These are phyloP conservation scores for Sycophaga agraensis DNA, from an alignment of 1,140 invertebrate genomes.

Conservation along the genomic window DNA sequence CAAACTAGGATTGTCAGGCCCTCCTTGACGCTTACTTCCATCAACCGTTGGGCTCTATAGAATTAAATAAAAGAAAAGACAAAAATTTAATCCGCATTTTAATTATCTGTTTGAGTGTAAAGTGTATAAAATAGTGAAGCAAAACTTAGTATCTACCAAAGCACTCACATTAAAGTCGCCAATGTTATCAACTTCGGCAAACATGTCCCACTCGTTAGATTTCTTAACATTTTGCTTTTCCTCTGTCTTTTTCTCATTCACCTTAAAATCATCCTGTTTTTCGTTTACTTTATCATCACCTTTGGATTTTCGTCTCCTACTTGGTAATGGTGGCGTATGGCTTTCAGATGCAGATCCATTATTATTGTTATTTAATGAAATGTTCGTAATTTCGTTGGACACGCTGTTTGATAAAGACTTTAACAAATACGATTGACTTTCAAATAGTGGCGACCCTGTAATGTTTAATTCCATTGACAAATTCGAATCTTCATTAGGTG, in stretches of 20 bases:
- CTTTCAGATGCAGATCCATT: conserved; percentile 52
- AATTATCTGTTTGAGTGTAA: background rate
- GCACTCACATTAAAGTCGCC: conserved; percentile 80
- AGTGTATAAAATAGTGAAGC: background rate
- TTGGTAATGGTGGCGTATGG: conserved; percentile 53
- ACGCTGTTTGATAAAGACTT: too few relatives aligned
- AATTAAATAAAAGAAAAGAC: conserved; percentile 6
- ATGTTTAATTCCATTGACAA: conserved; percentile 49
- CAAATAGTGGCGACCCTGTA: conserved; percentile 44
- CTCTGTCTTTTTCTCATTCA: conserved; percentile 50
- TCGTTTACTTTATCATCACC: conserved; percentile 1
- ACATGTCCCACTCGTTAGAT: conserved; percentile 79
- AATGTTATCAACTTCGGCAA: conserved; percentile 86
- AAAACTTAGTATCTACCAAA: conserved; percentile 33
- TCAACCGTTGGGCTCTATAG: conserved; percentile 75
- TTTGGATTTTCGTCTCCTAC: conserved; percentile 18
- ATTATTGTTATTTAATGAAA: conserved; percentile 41
- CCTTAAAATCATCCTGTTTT: conserved; percentile 7
- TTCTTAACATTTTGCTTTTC: conserved; percentile 53
- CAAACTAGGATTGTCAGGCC: conserved; percentile 76
- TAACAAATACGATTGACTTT: conserved; percentile 45
- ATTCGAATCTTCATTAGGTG: conserved; percentile 65
- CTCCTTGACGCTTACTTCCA: conserved; percentile 64
- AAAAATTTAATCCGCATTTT: background rate
- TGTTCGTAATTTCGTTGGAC: conserved; percentile 42